Evolutionary conservation across 1,140 invertebrate genomes (phyloP).

Genomic region (Drosophila kohkoa): DNA sequence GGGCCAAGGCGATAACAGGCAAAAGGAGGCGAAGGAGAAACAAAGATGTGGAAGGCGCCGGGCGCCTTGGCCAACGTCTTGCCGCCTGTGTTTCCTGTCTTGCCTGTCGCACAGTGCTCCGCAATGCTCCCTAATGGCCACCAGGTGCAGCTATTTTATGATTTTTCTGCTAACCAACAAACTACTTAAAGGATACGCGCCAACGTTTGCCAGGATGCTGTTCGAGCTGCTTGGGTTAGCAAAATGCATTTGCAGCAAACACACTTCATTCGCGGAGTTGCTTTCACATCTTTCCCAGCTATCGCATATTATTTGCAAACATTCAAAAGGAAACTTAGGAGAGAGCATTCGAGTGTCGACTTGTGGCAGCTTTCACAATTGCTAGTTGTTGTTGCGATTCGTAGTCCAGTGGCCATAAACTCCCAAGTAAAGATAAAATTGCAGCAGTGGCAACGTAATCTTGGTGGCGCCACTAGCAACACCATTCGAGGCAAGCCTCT

Average conservation of each 20-base stretch:
- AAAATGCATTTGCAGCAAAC: slow-evolving; percentile 38
- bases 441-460: slow-evolving; percentile 65
- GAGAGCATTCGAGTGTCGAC: slow-evolving; percentile 20
- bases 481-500: slow-evolving; percentile 15
- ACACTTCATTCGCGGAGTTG: slow-evolving; percentile 1
- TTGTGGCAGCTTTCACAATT: not conserved
- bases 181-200: slow-evolving; percentile 73
- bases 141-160: slow-evolving; percentile 81
- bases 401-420: slow-evolving; percentile 61
- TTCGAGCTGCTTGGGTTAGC: slow-evolving; percentile 23
- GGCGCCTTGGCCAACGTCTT: slow-evolving; percentile 23
- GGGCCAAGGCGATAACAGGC: slow-evolving; percentile 1
- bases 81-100: slow-evolving; percentile 5
- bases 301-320: not conserved
- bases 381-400: slow-evolving; percentile 51
- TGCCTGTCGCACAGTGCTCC: slow-evolving; percentile 31
- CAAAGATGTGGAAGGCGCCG: slow-evolving; percentile 61
- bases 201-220: slow-evolving; percentile 31
- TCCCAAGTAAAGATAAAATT: slow-evolving; percentile 70
- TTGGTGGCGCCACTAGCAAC: slow-evolving; percentile 64
- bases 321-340: not conserved
- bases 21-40: slow-evolving; percentile 44
- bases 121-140: slow-evolving; percentile 70
- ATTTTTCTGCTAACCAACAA: slow-evolving; percentile 73
- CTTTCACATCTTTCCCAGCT: not conserved